Conservation (phyloP, 2,888 invertebrate genomes). For the Agrotis clavis region DNA sequence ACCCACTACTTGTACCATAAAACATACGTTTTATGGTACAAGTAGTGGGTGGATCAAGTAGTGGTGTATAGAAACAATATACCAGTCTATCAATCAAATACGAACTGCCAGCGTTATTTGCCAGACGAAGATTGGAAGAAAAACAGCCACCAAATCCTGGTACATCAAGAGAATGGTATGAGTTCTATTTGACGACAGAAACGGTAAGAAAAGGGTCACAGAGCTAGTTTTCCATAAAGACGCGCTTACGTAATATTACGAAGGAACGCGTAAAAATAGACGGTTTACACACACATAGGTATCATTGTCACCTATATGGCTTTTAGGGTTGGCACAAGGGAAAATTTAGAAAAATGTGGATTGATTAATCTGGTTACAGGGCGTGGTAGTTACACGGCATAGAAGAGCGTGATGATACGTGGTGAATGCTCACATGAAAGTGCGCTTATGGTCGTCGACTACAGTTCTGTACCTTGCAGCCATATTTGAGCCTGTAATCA, state of each 20-base stretch:
- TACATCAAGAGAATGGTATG: constrained; percentile 48
- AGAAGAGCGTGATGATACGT: too few relatives aligned
- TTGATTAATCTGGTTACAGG: background rate
- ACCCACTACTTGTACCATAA: constrained; percentile 21
- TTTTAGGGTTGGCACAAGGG: constrained; percentile 61
- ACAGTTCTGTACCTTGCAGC: too few relatives aligned
- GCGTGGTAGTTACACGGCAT: too few relatives aligned
- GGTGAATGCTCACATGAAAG: too few relatives aligned
- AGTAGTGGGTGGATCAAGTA: too few relatives aligned
- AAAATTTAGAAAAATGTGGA: background rate
- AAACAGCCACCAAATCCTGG: constrained; percentile 56
- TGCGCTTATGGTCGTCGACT: too few relatives aligned
- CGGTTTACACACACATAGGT: constrained; percentile 70
- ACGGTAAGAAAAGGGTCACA: constrained; percentile 62
- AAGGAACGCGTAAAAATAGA: constrained; percentile 67
- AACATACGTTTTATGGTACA: too few relatives aligned
- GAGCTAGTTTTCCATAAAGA: constrained; percentile 71
- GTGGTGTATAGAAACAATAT: constrained; percentile 30
- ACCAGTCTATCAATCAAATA: constrained; percentile 56
- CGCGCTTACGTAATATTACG: constrained; percentile 69
- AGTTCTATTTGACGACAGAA: constrained; percentile 54
- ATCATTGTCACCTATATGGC: constrained; percentile 65
- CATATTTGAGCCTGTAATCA: too few relatives aligned
- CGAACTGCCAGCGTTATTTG: constrained; percentile 54
- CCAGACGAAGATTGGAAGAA: constrained; percentile 57